phyloP scores from a whole-genome alignment of 2,888 invertebrate species.

The Patella ulyssiponensis region DNA sequence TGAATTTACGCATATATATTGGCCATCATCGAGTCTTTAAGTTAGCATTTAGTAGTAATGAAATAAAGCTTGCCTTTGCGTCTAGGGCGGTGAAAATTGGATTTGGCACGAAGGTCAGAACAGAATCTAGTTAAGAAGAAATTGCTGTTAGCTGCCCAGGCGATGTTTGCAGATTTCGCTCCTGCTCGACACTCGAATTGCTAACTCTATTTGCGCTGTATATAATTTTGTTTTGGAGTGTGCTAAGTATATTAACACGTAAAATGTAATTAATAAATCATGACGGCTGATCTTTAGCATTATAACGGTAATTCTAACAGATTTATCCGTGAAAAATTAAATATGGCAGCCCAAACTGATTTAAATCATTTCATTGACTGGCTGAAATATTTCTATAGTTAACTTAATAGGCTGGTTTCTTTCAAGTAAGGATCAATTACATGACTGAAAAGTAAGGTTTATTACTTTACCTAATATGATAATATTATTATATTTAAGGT shows the following conservation, averaged over 20 bases:
- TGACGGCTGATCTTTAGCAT: constrained; percentile 2
- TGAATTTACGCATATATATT: constrained; percentile 25
- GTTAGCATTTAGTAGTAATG: constrained; percentile 21
- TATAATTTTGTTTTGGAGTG: constrained; percentile 11
- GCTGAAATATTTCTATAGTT: no score
- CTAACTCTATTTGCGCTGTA: constrained; percentile 10
- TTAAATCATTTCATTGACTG: no score
- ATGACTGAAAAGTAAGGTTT: no score
- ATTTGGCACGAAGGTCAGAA: constrained; percentile 13
- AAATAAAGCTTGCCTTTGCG: constrained; percentile 20
- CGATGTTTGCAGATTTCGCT: constrained; percentile 11
- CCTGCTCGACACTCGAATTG: not conserved
- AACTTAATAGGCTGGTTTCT: no score
- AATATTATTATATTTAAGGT: no score
- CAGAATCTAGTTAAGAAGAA: constrained; percentile 20
- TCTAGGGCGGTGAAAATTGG: constrained; percentile 17
- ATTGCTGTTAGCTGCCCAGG: constrained; percentile 5
- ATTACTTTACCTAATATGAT: no score
- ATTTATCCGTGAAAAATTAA: constrained; percentile 6
- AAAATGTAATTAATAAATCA: constrained; percentile 12
- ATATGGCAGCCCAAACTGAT: not conserved
- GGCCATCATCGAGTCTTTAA: constrained; percentile 27
- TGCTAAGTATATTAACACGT: constrained; percentile 8
- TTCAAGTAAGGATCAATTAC: no score
- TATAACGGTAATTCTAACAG: constrained; percentile 12